Base-by-base conservation (phyloP, 2,113 vertebrate species). In the Silurus asotus region DNA sequence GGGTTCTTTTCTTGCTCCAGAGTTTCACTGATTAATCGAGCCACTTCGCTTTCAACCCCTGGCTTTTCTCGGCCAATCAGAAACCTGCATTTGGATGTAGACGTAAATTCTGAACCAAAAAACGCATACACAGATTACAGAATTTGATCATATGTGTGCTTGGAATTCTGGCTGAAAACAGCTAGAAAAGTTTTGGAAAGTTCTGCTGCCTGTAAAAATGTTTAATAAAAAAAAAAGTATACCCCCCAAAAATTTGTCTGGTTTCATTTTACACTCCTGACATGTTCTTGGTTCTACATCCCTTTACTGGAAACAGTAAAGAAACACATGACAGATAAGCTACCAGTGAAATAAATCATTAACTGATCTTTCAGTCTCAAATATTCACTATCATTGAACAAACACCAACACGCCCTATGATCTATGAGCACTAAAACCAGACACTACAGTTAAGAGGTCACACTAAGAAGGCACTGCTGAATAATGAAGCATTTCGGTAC, bases 41-140 rank as follows among this genome's bases (percentile, higher is more conserved):
- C 97, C 88, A 98, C 96, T 92, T 98, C 97, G 69, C 97, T 98
- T 88, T 97, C 96, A 87, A 95, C 94, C 6, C 96, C 97, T 0
- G 95, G 95, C 92, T 96, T 96, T 89, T 97, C 97, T 91, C 97
- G 95, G 56, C 96, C 97, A 92, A 96, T 96, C 80, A 94, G 92
- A 91, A 96, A 94, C 75, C 95, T 96, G 85, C 0, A 87, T 59
- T 76, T 56, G 80, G 53, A 81, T 23, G 62, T 13, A 19, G 23
- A 8, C 25, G 51, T 19, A 82, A 3, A 28, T 82, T 15, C 17
- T 25, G 8, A 25, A 77, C 17, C 49, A 15, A 61, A 37, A 61
- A 10, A 37, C 8, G 5, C 23, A n/a, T 23, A 14, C 11, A 55
- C 51, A 53, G 9, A 79, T 62, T 48, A 62, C 15, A 48, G 79